Conservation (phyloP, 2,888 invertebrate genomes). For the Smittia sp. region DNA sequence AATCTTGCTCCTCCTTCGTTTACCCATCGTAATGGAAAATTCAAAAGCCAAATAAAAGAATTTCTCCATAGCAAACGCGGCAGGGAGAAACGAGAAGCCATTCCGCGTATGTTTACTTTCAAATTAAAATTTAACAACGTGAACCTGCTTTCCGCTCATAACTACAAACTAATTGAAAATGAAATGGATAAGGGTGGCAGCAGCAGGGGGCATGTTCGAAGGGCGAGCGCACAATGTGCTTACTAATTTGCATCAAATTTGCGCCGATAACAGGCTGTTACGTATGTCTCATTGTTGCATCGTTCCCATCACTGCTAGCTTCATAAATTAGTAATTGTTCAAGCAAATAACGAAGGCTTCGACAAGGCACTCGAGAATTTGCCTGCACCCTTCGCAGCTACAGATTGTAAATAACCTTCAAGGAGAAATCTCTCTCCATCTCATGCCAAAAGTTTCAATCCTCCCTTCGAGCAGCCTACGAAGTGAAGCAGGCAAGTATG, state of each 20-base stretch:
- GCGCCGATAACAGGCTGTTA: background rate
- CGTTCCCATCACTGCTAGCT: background rate
- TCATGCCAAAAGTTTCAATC: too few species aligned
- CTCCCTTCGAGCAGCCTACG: too few species aligned
- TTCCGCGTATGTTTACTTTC: slow-evolving; percentile 8
- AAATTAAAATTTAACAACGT: background rate
- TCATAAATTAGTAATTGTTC: slow-evolving; percentile 36
- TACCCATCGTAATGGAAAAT: background rate
- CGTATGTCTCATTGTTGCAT: background rate
- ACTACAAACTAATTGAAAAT: slow-evolving; percentile 5
- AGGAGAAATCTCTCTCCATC: too few species aligned
- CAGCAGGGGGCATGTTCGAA: background rate
- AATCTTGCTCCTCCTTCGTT: background rate
- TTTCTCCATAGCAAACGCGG: too few species aligned
- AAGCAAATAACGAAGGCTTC: slow-evolving; percentile 26
- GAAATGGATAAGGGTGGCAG: background rate
- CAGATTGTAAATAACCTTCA: too few species aligned
- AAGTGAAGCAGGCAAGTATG: too few species aligned
- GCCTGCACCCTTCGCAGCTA: too few species aligned
- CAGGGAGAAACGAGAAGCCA: too few species aligned
- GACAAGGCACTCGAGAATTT: slow-evolving; percentile 12
- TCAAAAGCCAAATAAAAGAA: background rate
- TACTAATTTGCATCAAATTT: too few species aligned
- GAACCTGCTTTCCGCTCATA: background rate
- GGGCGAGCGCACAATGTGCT: background rate